Evolutionary conservation across 2,797 vertebrate species (phyloP), one percentile per base, ranked within the genome.

Genomic region (Leptatherina wallacei): DNA sequence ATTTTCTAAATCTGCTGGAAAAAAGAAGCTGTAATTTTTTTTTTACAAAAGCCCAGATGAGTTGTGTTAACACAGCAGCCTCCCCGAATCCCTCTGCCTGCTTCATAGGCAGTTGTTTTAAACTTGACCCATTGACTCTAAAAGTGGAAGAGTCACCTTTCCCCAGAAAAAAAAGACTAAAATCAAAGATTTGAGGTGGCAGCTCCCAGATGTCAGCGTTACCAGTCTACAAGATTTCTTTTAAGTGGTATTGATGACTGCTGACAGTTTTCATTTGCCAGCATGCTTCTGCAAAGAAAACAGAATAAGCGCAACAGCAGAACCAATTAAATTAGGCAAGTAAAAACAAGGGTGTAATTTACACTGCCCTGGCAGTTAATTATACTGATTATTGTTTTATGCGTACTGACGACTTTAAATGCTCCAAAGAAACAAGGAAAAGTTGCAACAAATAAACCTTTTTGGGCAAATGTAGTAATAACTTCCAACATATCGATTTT

Each of bases 261-360:
- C 27, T 61, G 38, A 42, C 38, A 61, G 27, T 29, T 32, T 18
- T 30, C 27, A 44, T 42, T 32, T 40, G 40, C 22, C 16, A 42
- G 27, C 61, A 62, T 42, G 42, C 60, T 38, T 27, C 33, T 65
- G n/a, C 49, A 38, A 51, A 65, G 16, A 2, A 51, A 38, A 36
- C 27, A 54, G 4, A 65, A 27, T 38, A 14, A 55, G 7, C 36
- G 44, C 62, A 64, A 11, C 30, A 16, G 20, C 61, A 49, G 42
- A 32, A 65, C 22, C 3, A 55, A 32, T 33, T 63, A 3, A 63
- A 49, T 32, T 18, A 62, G 44, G 40, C 18, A 47, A 49, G 14
- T 18, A 47, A 63, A n/a, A 14, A 10, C 61, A 32, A n/a, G 9
- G 42, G 29, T 32, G 16, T 44, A 12, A 20, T 32, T 62, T 44